Percentiles rank a stretch among this genome's conserved stretches.
Conservation (phyloP, 2,888 invertebrate species). For the Chorisops tibialis region DNA sequence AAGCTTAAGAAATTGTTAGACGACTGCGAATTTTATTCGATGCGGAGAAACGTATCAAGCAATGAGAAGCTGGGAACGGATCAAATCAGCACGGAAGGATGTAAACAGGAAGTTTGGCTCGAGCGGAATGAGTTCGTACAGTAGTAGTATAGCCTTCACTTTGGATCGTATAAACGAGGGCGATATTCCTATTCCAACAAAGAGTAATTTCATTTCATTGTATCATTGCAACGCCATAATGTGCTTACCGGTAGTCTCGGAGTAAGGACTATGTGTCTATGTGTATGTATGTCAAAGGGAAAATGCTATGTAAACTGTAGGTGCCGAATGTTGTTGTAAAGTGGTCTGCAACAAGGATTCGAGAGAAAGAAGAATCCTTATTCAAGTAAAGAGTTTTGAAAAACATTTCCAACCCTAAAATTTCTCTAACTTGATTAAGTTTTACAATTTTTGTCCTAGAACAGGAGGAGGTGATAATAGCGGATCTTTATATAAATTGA, state of each 20-base stretch:
- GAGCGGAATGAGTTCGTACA: neutral
- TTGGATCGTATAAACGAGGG: neutral
- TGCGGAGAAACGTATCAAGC: no score
- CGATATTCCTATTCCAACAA: neutral
- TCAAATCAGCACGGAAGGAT: constrained; percentile 21
- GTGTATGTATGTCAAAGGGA: constrained; percentile 24
- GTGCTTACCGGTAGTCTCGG: constrained; percentile 21
- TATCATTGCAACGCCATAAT: constrained; percentile 21
- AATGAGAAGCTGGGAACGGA: neutral
- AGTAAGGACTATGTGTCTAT: constrained; percentile 12
- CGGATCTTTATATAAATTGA: no score
- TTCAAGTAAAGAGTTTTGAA: constrained; percentile 1
- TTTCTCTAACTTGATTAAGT: constrained; percentile 12
- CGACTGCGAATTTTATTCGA: no score
- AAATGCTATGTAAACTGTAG: constrained; percentile 7
- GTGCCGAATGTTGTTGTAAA: neutral
- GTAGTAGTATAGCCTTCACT: neutral
- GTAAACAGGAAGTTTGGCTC: constrained; percentile 14
- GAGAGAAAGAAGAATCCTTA: constrained; percentile 4
- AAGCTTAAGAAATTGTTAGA: no score
- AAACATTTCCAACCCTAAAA: constrained; percentile 5
- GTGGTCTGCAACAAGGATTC: neutral
- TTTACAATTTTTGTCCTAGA: constrained; percentile 1
- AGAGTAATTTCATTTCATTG: constrained; percentile 23
- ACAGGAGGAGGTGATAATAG: no score